phyloP scores from a whole-genome alignment of 2,888 invertebrate species.

The Brassicogethes aeneus region DNA sequence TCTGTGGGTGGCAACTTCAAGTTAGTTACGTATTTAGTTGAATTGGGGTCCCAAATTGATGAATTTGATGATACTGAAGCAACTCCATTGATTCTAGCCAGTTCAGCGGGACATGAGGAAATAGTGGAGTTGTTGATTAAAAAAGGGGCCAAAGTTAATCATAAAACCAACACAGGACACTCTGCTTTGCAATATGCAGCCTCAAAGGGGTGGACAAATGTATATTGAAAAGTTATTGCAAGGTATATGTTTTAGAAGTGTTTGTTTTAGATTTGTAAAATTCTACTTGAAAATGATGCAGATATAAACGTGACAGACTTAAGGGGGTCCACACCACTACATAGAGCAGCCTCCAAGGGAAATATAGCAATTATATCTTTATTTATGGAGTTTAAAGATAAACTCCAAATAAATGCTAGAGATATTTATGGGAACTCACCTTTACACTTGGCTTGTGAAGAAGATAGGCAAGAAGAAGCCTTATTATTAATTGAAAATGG shows the following conservation, averaged over 20 bases:
- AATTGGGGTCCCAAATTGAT: constrained; percentile 58
- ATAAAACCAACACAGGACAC: constrained; percentile 64
- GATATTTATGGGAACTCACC: constrained; percentile 71
- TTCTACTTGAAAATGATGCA: constrained; percentile 57
- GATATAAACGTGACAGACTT: constrained; percentile 60
- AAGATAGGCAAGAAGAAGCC: constrained; percentile 60
- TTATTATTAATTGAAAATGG: constrained; percentile 56
- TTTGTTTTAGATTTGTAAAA: constrained; percentile 51
- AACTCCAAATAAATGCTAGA: constrained; percentile 47
- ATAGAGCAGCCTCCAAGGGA: constrained; percentile 72
- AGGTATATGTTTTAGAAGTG: neutral
- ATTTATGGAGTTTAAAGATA: constrained; percentile 48
- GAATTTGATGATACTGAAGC: constrained; percentile 64
- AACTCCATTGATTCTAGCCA: constrained; percentile 71
- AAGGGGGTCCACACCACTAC: constrained; percentile 64
- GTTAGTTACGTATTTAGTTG: constrained; percentile 59
- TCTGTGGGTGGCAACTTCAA: constrained; percentile 68
- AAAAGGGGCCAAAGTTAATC: constrained; percentile 64
- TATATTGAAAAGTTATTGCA: constrained; percentile 31
- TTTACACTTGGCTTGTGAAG: constrained; percentile 77
- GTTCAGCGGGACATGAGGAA: constrained; percentile 65
- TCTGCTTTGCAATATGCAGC: constrained; percentile 78
- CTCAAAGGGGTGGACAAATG: constrained; percentile 71
- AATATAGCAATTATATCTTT: constrained; percentile 58
- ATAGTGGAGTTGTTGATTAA: constrained; percentile 58